phyloP scores from a whole-genome alignment of 2,888 invertebrate species.

The Ecdyonurus torrentis region DNA sequence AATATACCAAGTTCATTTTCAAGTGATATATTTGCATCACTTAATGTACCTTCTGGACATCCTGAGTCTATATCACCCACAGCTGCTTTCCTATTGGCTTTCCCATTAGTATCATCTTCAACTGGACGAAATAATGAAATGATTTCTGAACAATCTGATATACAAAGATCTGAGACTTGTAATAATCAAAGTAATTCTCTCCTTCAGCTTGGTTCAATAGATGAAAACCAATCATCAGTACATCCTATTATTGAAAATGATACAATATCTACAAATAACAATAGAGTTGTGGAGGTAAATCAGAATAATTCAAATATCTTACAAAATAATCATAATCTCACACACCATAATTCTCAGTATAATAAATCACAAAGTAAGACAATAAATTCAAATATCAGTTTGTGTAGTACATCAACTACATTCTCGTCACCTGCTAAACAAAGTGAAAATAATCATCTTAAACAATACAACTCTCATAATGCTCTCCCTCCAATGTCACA shows the following conservation, averaged over 20 bases:
- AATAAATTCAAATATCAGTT: background rate
- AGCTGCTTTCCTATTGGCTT: slow-evolving; percentile 58
- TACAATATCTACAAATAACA: background rate
- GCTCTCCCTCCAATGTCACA: background rate
- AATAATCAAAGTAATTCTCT: slow-evolving; percentile 4
- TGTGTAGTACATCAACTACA: background rate
- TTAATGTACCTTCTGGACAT: slow-evolving; percentile 32
- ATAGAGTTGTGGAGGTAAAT: background rate
- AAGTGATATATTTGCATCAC: slow-evolving; percentile 40
- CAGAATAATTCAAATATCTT: background rate
- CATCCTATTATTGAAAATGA: background rate
- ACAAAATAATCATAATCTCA: background rate
- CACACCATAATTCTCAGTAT: background rate
- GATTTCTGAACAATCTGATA: slow-evolving; percentile 4
- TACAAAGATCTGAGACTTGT: background rate
- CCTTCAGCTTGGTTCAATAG: slow-evolving; percentile 8
- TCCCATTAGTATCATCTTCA: slow-evolving; percentile 48
- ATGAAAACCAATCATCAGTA: background rate
- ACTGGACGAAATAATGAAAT: slow-evolving; percentile 14
- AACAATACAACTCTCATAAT: background rate
- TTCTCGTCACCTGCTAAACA: no score
- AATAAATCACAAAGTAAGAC: background rate
- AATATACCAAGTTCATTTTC: slow-evolving; percentile 22
- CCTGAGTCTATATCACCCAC: slow-evolving; percentile 52
- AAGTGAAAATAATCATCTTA: no score